These are phyloP conservation scores for Tenebrosternarchus preto DNA, from an alignment of 2,113 vertebrate genomes.

Conservation along the genomic window DNA sequence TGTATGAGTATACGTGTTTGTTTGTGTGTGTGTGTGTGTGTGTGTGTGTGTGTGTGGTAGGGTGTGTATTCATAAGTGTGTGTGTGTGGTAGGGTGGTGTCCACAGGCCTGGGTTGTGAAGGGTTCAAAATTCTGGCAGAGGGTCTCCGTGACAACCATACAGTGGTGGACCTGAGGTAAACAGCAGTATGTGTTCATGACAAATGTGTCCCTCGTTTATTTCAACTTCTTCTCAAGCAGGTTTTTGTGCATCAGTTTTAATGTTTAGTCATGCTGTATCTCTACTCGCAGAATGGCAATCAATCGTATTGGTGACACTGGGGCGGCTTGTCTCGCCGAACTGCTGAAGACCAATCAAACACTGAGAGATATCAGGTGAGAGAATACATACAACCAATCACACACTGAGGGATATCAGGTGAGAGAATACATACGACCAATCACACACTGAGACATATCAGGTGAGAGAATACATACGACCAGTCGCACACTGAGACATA, in stretches of 20 bases:
- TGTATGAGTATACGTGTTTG: not conserved
- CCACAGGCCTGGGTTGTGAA: constrained; percentile 55
- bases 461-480: too few species aligned
- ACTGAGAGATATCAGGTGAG: constrained; percentile 61
- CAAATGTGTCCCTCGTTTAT: not conserved
- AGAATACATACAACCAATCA: too few species aligned
- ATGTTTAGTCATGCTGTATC: too few species aligned
- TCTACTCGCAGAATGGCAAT: constrained; percentile 58
- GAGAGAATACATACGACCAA: too few species aligned
- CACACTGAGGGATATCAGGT: too few species aligned
- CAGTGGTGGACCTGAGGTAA: constrained; percentile 62
- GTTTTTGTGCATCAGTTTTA: not conserved
- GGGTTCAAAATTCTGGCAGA: constrained; percentile 53
- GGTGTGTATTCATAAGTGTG: not conserved
- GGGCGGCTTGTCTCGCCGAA: constrained; percentile 57
- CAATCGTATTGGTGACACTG: constrained; percentile 59
- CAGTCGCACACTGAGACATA: too few species aligned
- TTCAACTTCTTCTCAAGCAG: not conserved
- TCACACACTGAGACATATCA: too few species aligned
- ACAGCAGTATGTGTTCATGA: not conserved
- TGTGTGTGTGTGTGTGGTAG: not conserved
- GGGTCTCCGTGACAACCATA: constrained; percentile 55
- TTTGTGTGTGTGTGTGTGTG: not conserved
- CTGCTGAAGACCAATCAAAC: constrained; percentile 55
- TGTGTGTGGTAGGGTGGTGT: constrained; percentile 56